These are phyloP conservation scores for Sinocyclocheilus rhinocerous DNA, from an alignment of 2,113 vertebrate species.

Conservation along the genomic window DNA sequence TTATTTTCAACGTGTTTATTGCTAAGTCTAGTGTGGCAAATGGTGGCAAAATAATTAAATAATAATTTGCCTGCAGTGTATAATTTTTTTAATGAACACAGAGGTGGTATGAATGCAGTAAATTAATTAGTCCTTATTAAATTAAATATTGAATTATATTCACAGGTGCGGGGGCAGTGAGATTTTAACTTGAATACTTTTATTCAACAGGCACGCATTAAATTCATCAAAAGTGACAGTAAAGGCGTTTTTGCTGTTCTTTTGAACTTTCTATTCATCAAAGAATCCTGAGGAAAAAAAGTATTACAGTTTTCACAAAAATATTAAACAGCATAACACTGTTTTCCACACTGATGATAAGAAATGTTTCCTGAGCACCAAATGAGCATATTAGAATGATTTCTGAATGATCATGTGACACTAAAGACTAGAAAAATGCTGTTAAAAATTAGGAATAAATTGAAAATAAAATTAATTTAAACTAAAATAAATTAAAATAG, in stretches of 20 bases:
- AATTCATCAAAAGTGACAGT: background rate
- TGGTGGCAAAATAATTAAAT: no score
- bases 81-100: no score
- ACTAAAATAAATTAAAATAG: no score
- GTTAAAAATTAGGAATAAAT: no score
- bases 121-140: background rate
- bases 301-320: background rate
- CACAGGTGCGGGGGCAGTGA: background rate
- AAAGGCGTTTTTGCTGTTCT: background rate
- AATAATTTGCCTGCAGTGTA: no score
- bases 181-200: background rate
- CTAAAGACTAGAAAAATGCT: no score
- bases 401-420: background rate
- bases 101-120: background rate
- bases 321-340: background rate
- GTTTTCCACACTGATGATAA: background rate
- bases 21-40: no score
- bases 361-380: background rate
- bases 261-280: background rate
- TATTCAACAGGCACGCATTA: background rate
- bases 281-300: background rate
- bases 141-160: background rate
- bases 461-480: no score
- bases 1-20: no score
- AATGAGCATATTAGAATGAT: background rate